Evolutionary conservation across 1,140 invertebrate genomes (phyloP), one percentile per base, ranked within the genome.

Genomic region (Philopotamus ludificatus): DNA sequence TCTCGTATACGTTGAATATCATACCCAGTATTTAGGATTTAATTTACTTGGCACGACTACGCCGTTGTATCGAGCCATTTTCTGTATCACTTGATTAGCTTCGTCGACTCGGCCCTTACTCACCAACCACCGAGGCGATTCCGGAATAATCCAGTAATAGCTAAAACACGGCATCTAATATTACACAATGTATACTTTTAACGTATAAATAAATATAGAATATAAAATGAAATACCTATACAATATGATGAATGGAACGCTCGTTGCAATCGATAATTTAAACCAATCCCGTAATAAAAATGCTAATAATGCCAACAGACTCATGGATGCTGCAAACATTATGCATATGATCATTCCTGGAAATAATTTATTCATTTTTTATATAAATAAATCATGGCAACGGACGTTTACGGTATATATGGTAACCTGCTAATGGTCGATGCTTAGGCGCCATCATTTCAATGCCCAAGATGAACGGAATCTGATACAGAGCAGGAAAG

Each of bases 81-180:
- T 83, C 60, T 86, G 78, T 1, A 94, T 71, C 1, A 93, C 83
- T 57, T 82, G 79, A 60, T 90, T 87, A 0, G 92, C 91, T 66
- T 89, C 85, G 26, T 86, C 85, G 21, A 90, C 82, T 57, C 84
- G 84, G 0, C 90, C 89, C 51, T 87, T 82, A 0, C 89, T 84
- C 0, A 93, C 76, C n/a, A 94, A 77, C 92, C 92, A 94, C 59
- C 91, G 81, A 0, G 92, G 92, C 21, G 90, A 92, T 77, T 94
- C 91, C 26, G 92, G 89, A 72, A 94, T 81, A 2, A 90, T 74
- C 87, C 87, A 90, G 71, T 86, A 88, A 70, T 87, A 89, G 44
- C 79, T 81, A 67, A 62, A 39, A 51, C 34, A 20, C 12, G 2
- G 45, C 22, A 41, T 22, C 16, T 39, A 16, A 1, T 4, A 39